These are phyloP conservation scores for Turritopsis dohrnii DNA, from an alignment of 30 jellyfish, hydroid and myxozoan genomes.

Conservation along the genomic window DNA sequence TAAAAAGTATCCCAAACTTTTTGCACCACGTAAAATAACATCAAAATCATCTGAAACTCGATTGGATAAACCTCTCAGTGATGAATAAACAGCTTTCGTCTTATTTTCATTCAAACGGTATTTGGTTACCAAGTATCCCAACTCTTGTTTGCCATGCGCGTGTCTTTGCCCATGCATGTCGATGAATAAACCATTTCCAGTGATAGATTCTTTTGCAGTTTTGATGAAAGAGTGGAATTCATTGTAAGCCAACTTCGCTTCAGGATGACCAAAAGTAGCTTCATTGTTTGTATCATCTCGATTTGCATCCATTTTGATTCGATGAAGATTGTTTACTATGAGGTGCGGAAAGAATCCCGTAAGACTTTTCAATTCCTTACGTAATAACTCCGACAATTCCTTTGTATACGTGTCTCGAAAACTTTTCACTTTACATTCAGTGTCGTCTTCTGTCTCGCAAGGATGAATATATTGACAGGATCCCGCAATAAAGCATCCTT, in stretches of 20 bases:
- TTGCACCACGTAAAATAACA: neutral
- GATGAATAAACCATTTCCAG: slow-evolving; percentile 1
- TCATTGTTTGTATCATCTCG: slow-evolving; percentile 4
- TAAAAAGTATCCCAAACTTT: slow-evolving; percentile 18
- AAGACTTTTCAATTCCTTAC: neutral
- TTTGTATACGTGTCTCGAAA: neutral
- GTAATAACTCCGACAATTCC: neutral
- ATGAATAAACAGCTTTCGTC: neutral
- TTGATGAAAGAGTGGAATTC: slow-evolving; percentile 5
- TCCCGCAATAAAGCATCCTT: neutral
- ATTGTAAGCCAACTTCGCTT: neutral
- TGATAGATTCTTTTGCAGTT: neutral
- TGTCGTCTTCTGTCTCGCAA: neutral
- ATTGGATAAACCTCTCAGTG: neutral
- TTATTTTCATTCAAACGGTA: neutral
- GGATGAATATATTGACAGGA: neutral
- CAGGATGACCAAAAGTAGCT: slow-evolving; percentile 1
- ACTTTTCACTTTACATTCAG: neutral
- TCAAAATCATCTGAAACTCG: neutral
- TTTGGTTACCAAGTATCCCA: neutral
- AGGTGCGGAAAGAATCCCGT: neutral
- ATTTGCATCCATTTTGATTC: slow-evolving; percentile 13
- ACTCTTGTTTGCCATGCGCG: neutral
- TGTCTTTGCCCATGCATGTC: slow-evolving; percentile 19
- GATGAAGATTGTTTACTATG: slow-evolving; percentile 14